phyloP scores from a whole-genome alignment of 2,888 invertebrate genomes.

The Mesodorylaimus sp. region DNA sequence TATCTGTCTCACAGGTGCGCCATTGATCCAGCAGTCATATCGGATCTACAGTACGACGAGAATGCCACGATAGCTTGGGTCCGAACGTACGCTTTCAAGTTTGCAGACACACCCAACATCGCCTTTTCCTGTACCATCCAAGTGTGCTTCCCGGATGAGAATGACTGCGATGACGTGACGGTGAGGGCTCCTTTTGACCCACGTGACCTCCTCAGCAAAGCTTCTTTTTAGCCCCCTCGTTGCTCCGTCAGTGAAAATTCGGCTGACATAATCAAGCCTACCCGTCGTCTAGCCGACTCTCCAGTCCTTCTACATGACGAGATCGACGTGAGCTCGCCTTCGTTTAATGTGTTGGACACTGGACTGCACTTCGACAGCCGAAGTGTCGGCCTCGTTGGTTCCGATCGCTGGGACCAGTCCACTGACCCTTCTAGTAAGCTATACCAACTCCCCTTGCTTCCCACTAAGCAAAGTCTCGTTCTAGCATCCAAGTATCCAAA shows the following conservation, averaged over 20 bases:
- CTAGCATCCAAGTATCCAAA: no score
- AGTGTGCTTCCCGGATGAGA: neutral
- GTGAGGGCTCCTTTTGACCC: no score
- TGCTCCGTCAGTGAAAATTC: no score
- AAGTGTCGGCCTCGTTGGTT: no score
- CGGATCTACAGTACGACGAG: neutral
- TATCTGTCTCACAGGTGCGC: slow-evolving; percentile 1
- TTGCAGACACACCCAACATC: slow-evolving; percentile 7
- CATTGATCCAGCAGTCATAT: slow-evolving; percentile 2
- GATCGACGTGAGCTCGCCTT: neutral
- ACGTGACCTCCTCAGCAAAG: no score
- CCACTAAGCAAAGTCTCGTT: no score
- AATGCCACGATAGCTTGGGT: slow-evolving; percentile 6
- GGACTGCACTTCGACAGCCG: no score
- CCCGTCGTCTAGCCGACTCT: neutral
- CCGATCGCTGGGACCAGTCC: no score
- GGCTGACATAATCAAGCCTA: no score
- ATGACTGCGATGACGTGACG: neutral
- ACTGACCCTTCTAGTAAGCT: no score
- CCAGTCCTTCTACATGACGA: neutral
- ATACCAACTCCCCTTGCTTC: no score
- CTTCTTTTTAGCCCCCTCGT: neutral
- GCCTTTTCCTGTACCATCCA: neutral
- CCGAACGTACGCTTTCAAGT: slow-evolving; percentile 6
- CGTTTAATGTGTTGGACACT: neutral